Percentiles rank a stretch among this genome's conserved stretches.
Evolutionary conservation across 2,113 vertebrate species (phyloP).

Genomic region (Paradisaea rubra): DNA sequence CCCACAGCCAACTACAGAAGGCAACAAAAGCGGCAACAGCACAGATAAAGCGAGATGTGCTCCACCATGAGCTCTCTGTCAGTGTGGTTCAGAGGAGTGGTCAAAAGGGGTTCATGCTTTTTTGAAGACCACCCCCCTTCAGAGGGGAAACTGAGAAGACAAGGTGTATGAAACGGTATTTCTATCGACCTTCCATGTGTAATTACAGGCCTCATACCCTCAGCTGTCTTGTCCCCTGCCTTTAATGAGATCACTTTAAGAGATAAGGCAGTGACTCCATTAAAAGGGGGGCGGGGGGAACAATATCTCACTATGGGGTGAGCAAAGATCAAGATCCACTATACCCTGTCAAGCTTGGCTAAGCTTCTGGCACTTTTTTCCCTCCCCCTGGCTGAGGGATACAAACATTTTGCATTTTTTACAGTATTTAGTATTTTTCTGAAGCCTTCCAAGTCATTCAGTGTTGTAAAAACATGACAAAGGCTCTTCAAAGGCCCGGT

Average conservation of each 20-base stretch:
- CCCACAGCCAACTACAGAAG: background rate
- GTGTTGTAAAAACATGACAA: background rate
- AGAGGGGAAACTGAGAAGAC: background rate
- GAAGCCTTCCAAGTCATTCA: background rate
- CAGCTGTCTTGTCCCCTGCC: slow-evolving; percentile 32
- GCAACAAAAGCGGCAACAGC: background rate
- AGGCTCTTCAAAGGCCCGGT: background rate
- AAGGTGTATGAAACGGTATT: background rate
- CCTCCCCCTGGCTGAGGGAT: background rate
- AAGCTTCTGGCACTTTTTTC: background rate
- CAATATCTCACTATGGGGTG: background rate
- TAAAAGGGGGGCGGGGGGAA: background rate
- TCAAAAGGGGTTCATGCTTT: slow-evolving; percentile 3
- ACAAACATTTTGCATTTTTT: background rate
- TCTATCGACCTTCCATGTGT: background rate
- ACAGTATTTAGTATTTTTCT: background rate
- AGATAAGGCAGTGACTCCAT: background rate
- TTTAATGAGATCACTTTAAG: slow-evolving; percentile 40
- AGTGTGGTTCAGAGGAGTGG: background rate
- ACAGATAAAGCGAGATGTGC: background rate
- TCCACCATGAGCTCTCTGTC: background rate
- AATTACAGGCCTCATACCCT: slow-evolving; percentile 33
- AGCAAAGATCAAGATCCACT: slow-evolving; percentile 43
- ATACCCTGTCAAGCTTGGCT: background rate
- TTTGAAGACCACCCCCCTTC: slow-evolving; percentile 4